Conservation (phyloP, 2,888 invertebrate species). For the Colletes collaris region DNA sequence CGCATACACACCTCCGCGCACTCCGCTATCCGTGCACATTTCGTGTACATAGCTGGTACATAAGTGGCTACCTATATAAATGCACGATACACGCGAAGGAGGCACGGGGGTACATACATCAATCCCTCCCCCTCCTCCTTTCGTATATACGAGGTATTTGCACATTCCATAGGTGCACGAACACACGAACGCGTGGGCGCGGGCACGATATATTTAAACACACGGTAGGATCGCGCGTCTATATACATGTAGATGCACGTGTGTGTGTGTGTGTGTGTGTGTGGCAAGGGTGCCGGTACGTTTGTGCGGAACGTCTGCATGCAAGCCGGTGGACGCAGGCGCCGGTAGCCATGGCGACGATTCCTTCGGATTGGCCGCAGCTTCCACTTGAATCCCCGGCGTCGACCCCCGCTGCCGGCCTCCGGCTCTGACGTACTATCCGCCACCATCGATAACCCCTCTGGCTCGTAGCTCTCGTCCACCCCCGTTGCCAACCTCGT, state of each 20-base stretch:
- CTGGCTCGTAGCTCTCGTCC: constrained; percentile 68
- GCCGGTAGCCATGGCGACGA: constrained; percentile 82
- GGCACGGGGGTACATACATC: neutral
- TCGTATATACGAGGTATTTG: constrained; percentile 42
- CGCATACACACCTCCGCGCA: neutral
- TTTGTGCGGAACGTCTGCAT: constrained; percentile 63
- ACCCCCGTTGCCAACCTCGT: constrained; percentile 55
- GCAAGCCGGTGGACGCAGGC: constrained; percentile 78
- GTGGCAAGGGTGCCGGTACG: constrained; percentile 35
- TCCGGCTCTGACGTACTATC: constrained; percentile 72
- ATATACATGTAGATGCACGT: neutral
- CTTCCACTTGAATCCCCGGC: constrained; percentile 80
- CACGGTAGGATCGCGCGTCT: neutral
- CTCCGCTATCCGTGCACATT: neutral
- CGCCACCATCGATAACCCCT: constrained; percentile 79
- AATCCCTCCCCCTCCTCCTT: neutral
- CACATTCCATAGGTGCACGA: constrained; percentile 55
- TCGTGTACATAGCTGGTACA: constrained; percentile 6
- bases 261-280: too few relatives aligned
- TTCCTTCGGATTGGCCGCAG: constrained; percentile 83
- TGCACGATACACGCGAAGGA: neutral
- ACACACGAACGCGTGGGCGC: constrained; percentile 18
- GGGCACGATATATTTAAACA: constrained; percentile 53
- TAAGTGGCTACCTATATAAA: constrained; percentile 19
- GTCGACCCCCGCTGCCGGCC: constrained; percentile 67